Conservation (phyloP, 2,113 vertebrate species). For the Mirounga angustirostris region DNA sequence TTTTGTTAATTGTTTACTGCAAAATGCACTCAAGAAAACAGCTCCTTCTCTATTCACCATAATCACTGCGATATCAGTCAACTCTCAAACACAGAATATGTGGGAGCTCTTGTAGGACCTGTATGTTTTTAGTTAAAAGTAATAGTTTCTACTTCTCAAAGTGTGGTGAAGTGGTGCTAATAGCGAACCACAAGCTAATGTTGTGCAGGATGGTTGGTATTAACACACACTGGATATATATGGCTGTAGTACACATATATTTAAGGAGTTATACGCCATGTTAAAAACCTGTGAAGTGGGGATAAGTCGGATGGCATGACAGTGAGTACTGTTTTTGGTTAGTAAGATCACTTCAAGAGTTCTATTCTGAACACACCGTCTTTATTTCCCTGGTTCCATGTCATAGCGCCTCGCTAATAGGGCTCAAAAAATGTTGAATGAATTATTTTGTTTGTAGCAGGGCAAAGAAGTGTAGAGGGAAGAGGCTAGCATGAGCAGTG, state of each 20-base stretch:
- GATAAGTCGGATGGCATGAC: not conserved
- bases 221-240: not conserved
- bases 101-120: not conserved
- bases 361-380: not conserved
- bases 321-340: not conserved
- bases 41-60: not conserved
- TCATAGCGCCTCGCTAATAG: not conserved
- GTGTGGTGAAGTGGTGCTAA: not conserved
- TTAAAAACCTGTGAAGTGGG: conserved; percentile 23
- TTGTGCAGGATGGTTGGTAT: not conserved
- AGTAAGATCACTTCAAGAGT: not conserved
- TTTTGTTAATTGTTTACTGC: conserved; percentile 68
- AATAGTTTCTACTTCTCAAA: not conserved
- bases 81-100: not conserved
- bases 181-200: not conserved
- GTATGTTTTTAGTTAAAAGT: conserved; percentile 19
- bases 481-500: not conserved
- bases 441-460: conserved; percentile 14
- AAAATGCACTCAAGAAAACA: conserved; percentile 38
- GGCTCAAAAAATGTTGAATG: not conserved
- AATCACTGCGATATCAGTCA: conserved; percentile 27
- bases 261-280: not conserved
- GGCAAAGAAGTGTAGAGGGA: not conserved
- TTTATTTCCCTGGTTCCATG: not conserved
- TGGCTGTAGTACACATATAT: not conserved